Percentiles rank a stretch among this genome's conserved stretches.
phyloP scores from a whole-genome alignment of 1,140 invertebrate species.

The Megalopta genalis region DNA sequence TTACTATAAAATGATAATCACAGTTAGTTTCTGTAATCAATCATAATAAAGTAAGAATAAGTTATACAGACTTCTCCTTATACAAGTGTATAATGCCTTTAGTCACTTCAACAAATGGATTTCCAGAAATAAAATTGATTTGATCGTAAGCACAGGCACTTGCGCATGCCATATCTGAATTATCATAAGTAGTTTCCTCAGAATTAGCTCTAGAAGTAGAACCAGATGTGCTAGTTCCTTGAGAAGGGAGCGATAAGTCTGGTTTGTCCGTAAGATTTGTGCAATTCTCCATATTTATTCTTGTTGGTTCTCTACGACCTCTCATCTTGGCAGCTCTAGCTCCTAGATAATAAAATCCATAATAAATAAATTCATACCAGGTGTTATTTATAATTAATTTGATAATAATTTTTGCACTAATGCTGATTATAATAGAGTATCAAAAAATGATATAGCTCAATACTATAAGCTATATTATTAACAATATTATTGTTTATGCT shows the following conservation, averaged over 20 bases:
- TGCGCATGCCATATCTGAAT: constrained; percentile 70
- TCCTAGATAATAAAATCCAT: constrained; percentile 52
- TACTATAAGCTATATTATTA: too few species aligned
- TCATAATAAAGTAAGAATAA: not conserved
- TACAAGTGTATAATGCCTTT: constrained; percentile 98
- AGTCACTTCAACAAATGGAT: constrained; percentile 97
- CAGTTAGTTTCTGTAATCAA: not conserved
- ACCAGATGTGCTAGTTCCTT: constrained; percentile 70
- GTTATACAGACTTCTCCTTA: constrained; percentile 90
- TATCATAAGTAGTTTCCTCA: constrained; percentile 73
- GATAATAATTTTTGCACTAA: too few species aligned
- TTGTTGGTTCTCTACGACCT: constrained; percentile 81
- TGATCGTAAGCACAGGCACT: constrained; percentile 78
- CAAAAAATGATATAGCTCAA: too few species aligned
- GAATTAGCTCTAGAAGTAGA: constrained; percentile 76
- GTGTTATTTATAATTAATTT: too few species aligned
- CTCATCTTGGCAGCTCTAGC: constrained; percentile 78
- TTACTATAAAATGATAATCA: constrained; percentile 76
- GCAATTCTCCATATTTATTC: constrained; percentile 85
- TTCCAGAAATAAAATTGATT: constrained; percentile 96
- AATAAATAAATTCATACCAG: constrained; percentile 18
- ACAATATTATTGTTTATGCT: too few species aligned
- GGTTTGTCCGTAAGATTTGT: constrained; percentile 79
- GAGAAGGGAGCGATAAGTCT: constrained; percentile 64
- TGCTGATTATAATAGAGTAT: too few species aligned